Percentiles rank a stretch among this genome's conserved stretches.
Conservation (phyloP, 2,797 vertebrate genomes). For the Poeciliopsis turneri region DNA sequence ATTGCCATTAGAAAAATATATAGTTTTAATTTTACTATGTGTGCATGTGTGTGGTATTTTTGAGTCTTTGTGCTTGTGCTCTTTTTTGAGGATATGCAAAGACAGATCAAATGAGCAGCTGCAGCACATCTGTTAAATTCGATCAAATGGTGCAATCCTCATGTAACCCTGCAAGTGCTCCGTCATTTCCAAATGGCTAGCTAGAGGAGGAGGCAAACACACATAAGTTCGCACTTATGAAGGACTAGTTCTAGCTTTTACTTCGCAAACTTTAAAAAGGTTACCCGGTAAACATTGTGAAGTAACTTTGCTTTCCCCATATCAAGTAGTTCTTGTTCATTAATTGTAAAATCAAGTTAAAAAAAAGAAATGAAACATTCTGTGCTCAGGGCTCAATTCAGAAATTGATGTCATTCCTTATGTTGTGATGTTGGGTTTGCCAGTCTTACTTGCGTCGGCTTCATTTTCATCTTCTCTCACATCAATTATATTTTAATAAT, state of each 20-base stretch:
- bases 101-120: constrained; percentile 69
- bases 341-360: not conserved
- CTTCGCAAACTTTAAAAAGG: not conserved
- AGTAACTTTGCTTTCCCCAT: not conserved
- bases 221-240: no score
- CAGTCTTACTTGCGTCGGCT: not conserved
- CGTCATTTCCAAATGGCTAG: constrained; percentile 29
- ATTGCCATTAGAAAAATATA: constrained; percentile 52
- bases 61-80: constrained; percentile 27
- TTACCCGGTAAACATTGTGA: not conserved
- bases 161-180: constrained; percentile 35
- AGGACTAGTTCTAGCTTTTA: not conserved
- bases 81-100: constrained; percentile 53
- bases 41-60: constrained; percentile 26
- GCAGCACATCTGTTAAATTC: constrained; percentile 72
- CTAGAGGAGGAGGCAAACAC: not conserved
- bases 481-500: not conserved
- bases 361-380: no score
- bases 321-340: not conserved
- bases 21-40: constrained; percentile 51
- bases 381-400: no score
- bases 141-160: constrained; percentile 59
- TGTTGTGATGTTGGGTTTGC: not conserved
- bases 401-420: no score
- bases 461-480: not conserved